Base-by-base conservation (phyloP, 2,888 invertebrate genomes). In the Geophilus truncorum region DNA sequence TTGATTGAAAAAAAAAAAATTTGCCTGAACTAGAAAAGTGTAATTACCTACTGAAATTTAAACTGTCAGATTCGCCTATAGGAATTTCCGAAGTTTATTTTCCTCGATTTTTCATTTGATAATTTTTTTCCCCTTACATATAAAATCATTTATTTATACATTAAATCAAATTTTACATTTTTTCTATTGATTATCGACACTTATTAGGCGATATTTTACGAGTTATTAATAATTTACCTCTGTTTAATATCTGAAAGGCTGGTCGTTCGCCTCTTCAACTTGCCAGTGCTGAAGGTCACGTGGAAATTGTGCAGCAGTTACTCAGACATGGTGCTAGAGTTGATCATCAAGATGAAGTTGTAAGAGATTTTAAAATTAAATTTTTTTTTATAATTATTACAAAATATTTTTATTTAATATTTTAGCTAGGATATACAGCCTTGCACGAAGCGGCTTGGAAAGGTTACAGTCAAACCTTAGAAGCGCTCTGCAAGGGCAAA, bases 371-470 rank as follows among this genome's bases (percentile, higher is more conserved):
- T 4, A 32, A 6, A 32, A 32, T 32, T 32, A 9, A 9, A 32
- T 4, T 32, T 6, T 9, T 32, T 32, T 4, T 32, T 32, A 32
- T 32, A 32, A n/a, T 81, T 62, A n/a, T 77, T 32, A 75, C n/a
- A n/a, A n/a, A n/a, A n/a, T n/a, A n/a, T n/a, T n/a, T n/a, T n/a
- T n/a, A n/a, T n/a, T n/a, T n/a, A 28, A 80, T 83, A 83, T 87
- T 89, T 80, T 89, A 95, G 94, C 94, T 96, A 88, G 97, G 96
- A 82, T 97, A 98, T 89, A 94, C 95, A 10, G 93, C 97, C 0
- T 88, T 96, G 15, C 98, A 98, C 88, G 97, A 97, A 87, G 95
- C 97, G 12, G 92, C 97, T 2, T 97, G 96, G 94, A 94, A 96
- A 86, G 97, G 97, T 9, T 96, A 92, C 89, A 95, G 96, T 85